These are phyloP conservation scores for Anastrepha obliqua DNA, from an alignment of 1,140 invertebrate species.

Conservation along the genomic window DNA sequence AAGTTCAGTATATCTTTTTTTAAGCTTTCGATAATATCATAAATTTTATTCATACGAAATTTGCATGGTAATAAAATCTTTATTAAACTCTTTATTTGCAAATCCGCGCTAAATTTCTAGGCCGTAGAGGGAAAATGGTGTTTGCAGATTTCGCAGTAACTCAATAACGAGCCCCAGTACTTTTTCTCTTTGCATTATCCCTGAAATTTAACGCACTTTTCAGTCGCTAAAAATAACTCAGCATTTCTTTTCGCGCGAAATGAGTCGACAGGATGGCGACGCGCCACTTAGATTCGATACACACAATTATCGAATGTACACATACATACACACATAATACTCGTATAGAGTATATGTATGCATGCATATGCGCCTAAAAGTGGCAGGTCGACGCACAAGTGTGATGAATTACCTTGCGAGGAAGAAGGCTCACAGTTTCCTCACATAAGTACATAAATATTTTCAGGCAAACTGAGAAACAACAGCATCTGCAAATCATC, in stretches of 20 bases:
- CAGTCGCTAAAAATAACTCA: not conserved
- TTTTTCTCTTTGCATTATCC: not conserved
- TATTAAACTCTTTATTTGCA: too few relatives aligned
- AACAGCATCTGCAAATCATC: not conserved
- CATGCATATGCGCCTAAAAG: not conserved
- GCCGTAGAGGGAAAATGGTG: too few relatives aligned
- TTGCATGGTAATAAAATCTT: too few relatives aligned
- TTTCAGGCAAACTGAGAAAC: not conserved
- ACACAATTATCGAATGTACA: not conserved
- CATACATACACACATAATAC: not conserved
- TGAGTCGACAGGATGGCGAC: conserved; percentile 12
- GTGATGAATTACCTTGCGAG: not conserved
- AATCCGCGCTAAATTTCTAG: too few relatives aligned
- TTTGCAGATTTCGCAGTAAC: too few relatives aligned
- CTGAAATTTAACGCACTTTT: not conserved
- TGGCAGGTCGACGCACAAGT: not conserved
- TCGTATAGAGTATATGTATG: too few relatives aligned
- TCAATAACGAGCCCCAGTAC: too few relatives aligned
- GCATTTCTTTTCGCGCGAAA: not conserved
- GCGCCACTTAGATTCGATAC: not conserved
- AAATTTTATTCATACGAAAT: too few relatives aligned
- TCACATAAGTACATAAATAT: not conserved
- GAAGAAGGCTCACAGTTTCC: not conserved
- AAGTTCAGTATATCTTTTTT: too few relatives aligned
- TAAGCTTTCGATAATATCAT: too few relatives aligned